Base-by-base conservation (phyloP, 2,888 invertebrate genomes). In the Formica aserva region DNA sequence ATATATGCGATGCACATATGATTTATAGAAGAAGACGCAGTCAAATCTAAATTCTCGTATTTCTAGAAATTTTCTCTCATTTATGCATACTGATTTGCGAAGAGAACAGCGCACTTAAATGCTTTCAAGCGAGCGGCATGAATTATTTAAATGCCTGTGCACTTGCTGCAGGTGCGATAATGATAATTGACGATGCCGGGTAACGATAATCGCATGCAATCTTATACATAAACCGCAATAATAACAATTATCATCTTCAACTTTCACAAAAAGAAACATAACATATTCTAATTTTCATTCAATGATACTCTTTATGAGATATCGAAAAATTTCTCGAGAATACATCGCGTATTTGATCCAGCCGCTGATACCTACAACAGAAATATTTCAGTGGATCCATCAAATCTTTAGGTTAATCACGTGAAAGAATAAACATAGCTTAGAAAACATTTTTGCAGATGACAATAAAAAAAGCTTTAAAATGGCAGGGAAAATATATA, bases 311-410 rank as follows among this genome's bases (percentile, higher is more conserved):
- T 80, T 35, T 74, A 32, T 45, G 62, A 52, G 8, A 84, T 75
- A 85, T 90, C 57, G 86, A 74, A 18, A 87, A 87, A 60, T 80
- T 83, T 74, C 87, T 85, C 26, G 86, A 83, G 63, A 89, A 72
- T 80, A 87, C 81, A 76, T 90, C 82, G 65, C 82, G 84, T 18
- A 85, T 67, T 66, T 87, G 87, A 75, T 91, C 91, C 63, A 91
- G 87, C 77, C 91, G 91, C 29, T 91, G 91, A 72, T 92, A 93
- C 92, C 93, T 93, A 90, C 5, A 92, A 92, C 90, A 91, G n/a
- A 83, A 74, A 85, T 71, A 69, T 72, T 38, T 67, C 52, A 63
- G 4, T n/a, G 22, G 0, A 32, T 26, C 32, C 22, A 1, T 35
- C 6, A 48, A n/a, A 45, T 8, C 22, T 52, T 57, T 29, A 26